These are phyloP conservation scores for Bombyx mandarina DNA, from an alignment of 1,140 invertebrate genomes.

Conservation along the genomic window DNA sequence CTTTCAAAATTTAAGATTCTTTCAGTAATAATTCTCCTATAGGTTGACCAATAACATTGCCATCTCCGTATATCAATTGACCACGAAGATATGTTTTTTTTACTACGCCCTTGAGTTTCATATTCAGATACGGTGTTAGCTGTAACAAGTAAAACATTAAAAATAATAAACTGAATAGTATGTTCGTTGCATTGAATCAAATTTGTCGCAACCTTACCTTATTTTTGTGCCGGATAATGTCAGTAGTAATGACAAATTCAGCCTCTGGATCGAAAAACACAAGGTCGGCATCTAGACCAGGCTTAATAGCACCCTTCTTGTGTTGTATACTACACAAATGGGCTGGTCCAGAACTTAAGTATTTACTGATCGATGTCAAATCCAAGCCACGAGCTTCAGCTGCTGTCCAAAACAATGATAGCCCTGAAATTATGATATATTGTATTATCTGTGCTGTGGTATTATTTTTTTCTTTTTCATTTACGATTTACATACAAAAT, in stretches of 20 bases:
- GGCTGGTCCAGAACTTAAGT: conserved; percentile 75
- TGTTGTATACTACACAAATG: conserved; percentile 73
- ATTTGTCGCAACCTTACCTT: conserved; percentile 53
- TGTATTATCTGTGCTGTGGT: too few relatives aligned
- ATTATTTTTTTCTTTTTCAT: too few relatives aligned
- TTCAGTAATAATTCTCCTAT: conserved; percentile 56
- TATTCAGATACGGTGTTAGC: conserved; percentile 74
- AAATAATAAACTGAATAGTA: neutral
- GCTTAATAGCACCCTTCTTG: conserved; percentile 73
- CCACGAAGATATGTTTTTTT: conserved; percentile 74
- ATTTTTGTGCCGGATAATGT: conserved; percentile 73
- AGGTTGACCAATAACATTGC: conserved; percentile 40
- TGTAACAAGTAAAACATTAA: conserved; percentile 26
- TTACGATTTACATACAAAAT: too few relatives aligned
- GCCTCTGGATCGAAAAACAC: conserved; percentile 79
- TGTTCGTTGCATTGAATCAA: neutral
- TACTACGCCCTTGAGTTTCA: conserved; percentile 71
- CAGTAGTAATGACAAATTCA: conserved; percentile 67
- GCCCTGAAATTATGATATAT: conserved; percentile 42
- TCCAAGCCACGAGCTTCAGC: conserved; percentile 65
- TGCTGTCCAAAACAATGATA: conserved; percentile 78
- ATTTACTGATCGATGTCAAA: conserved; percentile 72
- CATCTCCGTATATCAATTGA: conserved; percentile 65
- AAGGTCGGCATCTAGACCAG: conserved; percentile 80
- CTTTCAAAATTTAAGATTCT: neutral